phyloP scores from a whole-genome alignment of 2,797 vertebrate genomes.

The Eulemur albifrons region DNA sequence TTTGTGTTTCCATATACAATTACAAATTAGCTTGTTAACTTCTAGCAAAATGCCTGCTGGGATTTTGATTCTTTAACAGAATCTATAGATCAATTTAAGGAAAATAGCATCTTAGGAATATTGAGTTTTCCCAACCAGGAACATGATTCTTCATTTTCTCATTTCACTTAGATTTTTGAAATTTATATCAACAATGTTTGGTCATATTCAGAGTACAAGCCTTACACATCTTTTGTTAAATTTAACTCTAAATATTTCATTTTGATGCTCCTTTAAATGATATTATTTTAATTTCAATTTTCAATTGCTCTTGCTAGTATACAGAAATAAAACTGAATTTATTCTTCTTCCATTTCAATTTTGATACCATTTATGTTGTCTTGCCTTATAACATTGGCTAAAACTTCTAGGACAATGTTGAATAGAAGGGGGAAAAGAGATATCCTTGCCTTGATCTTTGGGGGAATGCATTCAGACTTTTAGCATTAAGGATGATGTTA shows the following conservation, averaged over 20 bases:
- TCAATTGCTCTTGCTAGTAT: not conserved
- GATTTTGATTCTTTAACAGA: not conserved
- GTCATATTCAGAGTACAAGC: not conserved
- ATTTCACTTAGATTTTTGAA: not conserved
- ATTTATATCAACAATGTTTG: not conserved
- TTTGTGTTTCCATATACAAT: not conserved
- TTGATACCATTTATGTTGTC: not conserved
- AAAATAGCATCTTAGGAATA: not conserved
- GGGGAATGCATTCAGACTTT: not conserved
- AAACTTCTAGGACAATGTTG: not conserved
- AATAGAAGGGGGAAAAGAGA: not conserved
- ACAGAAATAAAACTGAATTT: not conserved
- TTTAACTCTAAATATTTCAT: not conserved
- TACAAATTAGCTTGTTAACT: not conserved
- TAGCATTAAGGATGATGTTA: not conserved
- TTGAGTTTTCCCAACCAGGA: not conserved
- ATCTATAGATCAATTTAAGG: not conserved
- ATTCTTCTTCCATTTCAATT: not conserved
- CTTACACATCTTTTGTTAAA: not conserved
- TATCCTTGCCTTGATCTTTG: not conserved
- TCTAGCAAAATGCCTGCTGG: not conserved
- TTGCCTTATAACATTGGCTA: not conserved
- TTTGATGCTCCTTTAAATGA: not conserved
- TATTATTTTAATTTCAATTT: not conserved
- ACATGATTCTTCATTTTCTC: not conserved